Conservation (phyloP, 2,888 invertebrate species). For the Nyleta sp. region DNA sequence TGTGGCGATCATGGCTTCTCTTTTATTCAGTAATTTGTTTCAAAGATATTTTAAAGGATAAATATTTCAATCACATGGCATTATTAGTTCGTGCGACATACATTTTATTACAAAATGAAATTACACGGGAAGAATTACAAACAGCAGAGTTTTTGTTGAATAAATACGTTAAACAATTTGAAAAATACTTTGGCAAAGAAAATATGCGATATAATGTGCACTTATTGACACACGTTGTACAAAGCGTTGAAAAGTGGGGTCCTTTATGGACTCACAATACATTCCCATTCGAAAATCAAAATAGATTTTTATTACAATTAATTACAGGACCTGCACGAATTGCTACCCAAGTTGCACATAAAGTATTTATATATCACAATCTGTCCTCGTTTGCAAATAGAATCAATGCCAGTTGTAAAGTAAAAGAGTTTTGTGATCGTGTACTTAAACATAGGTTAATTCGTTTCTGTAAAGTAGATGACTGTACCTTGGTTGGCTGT, state of each 20-base stretch:
- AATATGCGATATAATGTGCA: conserved; percentile 24
- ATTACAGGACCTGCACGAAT: conserved; percentile 10
- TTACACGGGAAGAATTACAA: background rate
- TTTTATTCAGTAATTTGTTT: conserved; percentile 19
- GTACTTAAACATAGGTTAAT: background rate
- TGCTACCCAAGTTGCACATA: background rate
- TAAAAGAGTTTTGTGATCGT: background rate
- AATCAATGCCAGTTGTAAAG: background rate
- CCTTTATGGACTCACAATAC: background rate
- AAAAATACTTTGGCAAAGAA: conserved; percentile 14
- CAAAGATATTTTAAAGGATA: background rate
- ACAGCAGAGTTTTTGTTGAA: background rate
- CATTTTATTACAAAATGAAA: conserved; percentile 6
- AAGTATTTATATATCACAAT: conserved; percentile 1
- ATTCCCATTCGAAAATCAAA: conserved; percentile 10
- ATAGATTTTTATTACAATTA: background rate
- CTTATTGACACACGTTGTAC: conserved; percentile 5
- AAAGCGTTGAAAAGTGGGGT: conserved; percentile 2
- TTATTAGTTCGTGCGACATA: conserved; percentile 8
- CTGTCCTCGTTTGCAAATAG: background rate
- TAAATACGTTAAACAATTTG: background rate
- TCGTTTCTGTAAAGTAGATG: background rate
- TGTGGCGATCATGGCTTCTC: conserved; percentile 52
- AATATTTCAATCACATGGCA: conserved; percentile 9
- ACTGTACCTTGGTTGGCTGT: background rate